These are phyloP conservation scores for Danaus plexippus DNA, from an alignment of 1,140 invertebrate species.

Conservation along the genomic window DNA sequence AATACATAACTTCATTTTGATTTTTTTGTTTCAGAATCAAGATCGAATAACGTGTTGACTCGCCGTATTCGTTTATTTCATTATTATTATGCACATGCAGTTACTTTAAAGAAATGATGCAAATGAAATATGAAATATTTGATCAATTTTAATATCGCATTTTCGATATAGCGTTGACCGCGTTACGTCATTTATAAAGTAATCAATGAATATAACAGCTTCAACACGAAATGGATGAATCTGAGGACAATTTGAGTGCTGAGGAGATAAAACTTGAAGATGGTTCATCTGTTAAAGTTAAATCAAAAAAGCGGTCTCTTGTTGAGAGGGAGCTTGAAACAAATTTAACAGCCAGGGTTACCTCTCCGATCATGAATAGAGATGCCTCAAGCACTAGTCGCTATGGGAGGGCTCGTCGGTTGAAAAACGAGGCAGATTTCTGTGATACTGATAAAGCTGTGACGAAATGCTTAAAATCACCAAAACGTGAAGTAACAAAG, in stretches of 20 bases:
- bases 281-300: slow-evolving; percentile 27
- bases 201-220: slow-evolving; percentile 15
- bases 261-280: slow-evolving; percentile 34
- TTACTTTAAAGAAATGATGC: slow-evolving; percentile 26
- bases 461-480: slow-evolving; percentile 29
- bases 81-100: slow-evolving; percentile 22
- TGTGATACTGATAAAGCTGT: slow-evolving; percentile 3
- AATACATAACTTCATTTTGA: slow-evolving; percentile 57
- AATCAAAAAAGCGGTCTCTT: slow-evolving; percentile 53
- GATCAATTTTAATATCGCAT: slow-evolving; percentile 13
- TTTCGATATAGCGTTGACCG: slow-evolving; percentile 15
- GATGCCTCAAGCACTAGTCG: slow-evolving; percentile 50
- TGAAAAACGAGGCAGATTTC: slow-evolving; percentile 43
- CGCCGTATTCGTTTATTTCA: slow-evolving; percentile 23
- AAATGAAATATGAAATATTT: slow-evolving; percentile 18
- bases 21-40: slow-evolving; percentile 60
- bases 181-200: slow-evolving; percentile 34
- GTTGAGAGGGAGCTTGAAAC: slow-evolving; percentile 60
- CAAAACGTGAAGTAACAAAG: slow-evolving; percentile 22
- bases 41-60: slow-evolving; percentile 23
- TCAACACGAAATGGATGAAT: slow-evolving; percentile 48
- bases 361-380: slow-evolving; percentile 40
- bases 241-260: slow-evolving; percentile 48
- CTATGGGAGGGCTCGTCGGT: slow-evolving; percentile 59
- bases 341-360: slow-evolving; percentile 48